These are phyloP conservation scores for Pipistrellus pipistrellus DNA, from an alignment of 2,797 vertebrate genomes.

Conservation along the genomic window DNA sequence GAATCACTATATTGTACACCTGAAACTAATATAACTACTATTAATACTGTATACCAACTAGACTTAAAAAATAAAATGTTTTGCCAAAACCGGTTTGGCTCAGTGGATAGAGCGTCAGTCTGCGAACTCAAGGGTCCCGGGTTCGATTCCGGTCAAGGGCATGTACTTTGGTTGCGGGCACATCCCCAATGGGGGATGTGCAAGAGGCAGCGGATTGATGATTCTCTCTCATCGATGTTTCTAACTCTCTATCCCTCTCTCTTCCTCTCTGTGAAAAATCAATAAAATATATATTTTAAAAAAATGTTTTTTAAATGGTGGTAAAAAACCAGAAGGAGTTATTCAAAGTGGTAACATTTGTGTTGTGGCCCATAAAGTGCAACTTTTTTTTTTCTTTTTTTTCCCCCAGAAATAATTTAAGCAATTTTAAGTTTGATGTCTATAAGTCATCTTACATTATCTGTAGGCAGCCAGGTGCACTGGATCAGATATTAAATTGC, in stretches of 20 bases:
- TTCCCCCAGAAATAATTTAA: background rate
- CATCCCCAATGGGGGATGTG: no score
- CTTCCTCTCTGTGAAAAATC: no score
- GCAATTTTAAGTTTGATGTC: background rate
- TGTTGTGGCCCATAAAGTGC: background rate
- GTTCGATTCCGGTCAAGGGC: no score
- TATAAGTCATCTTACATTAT: constrained; percentile 9
- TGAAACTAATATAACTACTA: background rate
- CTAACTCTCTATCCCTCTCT: no score
- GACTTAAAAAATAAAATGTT: background rate
- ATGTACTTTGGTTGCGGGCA: no score
- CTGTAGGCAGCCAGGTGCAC: background rate
- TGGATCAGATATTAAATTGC: constrained; percentile 1
- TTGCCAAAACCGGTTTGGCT: background rate
- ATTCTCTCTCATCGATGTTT: no score
- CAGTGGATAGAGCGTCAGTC: no score
- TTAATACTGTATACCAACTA: background rate
- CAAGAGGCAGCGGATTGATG: no score
- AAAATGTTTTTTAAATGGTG: background rate
- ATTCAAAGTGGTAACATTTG: constrained; percentile 21
- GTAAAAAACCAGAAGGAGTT: constrained; percentile 8
- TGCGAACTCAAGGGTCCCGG: no score
- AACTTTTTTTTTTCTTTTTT: background rate
- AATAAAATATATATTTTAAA: background rate
- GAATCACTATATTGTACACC: background rate